Evolutionary conservation across 2,888 invertebrate species (phyloP).

Genomic region (Callosobruchus maculatus): DNA sequence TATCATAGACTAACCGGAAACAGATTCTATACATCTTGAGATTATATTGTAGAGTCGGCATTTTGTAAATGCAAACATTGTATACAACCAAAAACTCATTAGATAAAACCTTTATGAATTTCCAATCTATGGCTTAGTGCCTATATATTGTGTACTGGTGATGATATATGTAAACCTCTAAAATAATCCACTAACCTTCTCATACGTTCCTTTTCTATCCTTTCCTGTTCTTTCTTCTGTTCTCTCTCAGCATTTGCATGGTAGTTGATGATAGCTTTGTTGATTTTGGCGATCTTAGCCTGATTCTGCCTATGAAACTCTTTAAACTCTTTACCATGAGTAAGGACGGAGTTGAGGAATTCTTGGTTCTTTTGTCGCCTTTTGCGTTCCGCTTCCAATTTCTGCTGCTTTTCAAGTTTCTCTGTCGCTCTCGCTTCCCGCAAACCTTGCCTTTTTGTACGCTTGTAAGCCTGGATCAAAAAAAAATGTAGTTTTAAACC

Average conservation of each 20-base stretch:
- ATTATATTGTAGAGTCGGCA: too few relatives aligned
- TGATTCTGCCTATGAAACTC: slow-evolving; percentile 92
- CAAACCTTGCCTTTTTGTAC: slow-evolving; percentile 85
- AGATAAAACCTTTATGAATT: too few relatives aligned
- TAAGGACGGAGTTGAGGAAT: slow-evolving; percentile 90
- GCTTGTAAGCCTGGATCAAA: slow-evolving; percentile 71
- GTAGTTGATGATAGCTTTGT: slow-evolving; percentile 94
- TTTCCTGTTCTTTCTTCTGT: slow-evolving; percentile 98
- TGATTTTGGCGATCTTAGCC: slow-evolving; percentile 82
- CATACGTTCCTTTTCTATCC: slow-evolving; percentile 99
- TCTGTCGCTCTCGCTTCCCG: slow-evolving; percentile 97
- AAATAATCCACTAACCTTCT: slow-evolving; percentile 52
- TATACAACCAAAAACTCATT: too few relatives aligned
- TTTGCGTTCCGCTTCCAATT: slow-evolving; percentile 95
- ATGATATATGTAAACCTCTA: too few relatives aligned
- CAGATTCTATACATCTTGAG: too few relatives aligned
- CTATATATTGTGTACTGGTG: too few relatives aligned
- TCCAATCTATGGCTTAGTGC: too few relatives aligned
- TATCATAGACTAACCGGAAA: too few relatives aligned
- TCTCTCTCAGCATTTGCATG: slow-evolving; percentile 98
- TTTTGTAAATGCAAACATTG: too few relatives aligned
- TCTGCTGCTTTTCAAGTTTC: slow-evolving; percentile 98
- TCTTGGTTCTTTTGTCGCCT: slow-evolving; percentile 97
- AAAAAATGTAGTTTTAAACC: slow-evolving; percentile 59
- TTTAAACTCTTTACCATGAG: slow-evolving; percentile 97